phyloP scores from a whole-genome alignment of 2,113 vertebrate genomes.

The Gasterosteus nipponicus region DNA sequence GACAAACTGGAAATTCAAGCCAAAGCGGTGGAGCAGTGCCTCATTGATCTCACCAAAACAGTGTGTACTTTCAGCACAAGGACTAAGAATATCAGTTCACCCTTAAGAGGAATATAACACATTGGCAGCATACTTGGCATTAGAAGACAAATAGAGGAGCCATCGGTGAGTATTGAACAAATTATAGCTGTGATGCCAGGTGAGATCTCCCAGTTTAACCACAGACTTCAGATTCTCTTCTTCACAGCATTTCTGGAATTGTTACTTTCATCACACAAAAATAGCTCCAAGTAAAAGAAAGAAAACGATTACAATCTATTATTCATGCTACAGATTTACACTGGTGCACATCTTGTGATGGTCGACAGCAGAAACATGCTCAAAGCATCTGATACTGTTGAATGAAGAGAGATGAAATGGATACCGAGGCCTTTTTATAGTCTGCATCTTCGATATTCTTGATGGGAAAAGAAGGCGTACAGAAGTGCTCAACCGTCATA shows the following conservation, averaged over 20 bases:
- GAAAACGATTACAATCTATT: conserved; percentile 67
- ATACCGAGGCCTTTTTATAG: conserved; percentile 38
- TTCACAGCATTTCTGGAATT: conserved; percentile 3
- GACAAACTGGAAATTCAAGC: background rate
- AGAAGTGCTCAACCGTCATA: conserved; percentile 4
- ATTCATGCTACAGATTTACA: conserved; percentile 55
- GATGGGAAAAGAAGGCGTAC: conserved; percentile 5
- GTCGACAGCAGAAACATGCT: conserved; percentile 43
- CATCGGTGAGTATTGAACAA: conserved; percentile 58
- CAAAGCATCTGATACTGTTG: conserved; percentile 23
- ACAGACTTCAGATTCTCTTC: conserved; percentile 27
- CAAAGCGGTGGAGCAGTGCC: background rate
- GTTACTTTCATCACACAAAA: conserved; percentile 43
- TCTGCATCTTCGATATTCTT: conserved; percentile 21
- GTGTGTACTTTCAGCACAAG: conserved; percentile 35
- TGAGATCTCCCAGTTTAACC: conserved; percentile 53
- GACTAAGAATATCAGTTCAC: conserved; percentile 43
- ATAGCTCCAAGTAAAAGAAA: conserved; percentile 66
- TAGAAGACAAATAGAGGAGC: conserved; percentile 59
- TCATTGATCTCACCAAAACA: conserved; percentile 22
- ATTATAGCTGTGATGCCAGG: conserved; percentile 58
- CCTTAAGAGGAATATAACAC: conserved; percentile 30
- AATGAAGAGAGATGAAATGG: conserved; percentile 42
- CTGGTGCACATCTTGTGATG: conserved; percentile 40
- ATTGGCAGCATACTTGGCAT: conserved; percentile 62